Base-by-base conservation (phyloP, 1,140 invertebrate species). In the Hesperophylax magnus region DNA sequence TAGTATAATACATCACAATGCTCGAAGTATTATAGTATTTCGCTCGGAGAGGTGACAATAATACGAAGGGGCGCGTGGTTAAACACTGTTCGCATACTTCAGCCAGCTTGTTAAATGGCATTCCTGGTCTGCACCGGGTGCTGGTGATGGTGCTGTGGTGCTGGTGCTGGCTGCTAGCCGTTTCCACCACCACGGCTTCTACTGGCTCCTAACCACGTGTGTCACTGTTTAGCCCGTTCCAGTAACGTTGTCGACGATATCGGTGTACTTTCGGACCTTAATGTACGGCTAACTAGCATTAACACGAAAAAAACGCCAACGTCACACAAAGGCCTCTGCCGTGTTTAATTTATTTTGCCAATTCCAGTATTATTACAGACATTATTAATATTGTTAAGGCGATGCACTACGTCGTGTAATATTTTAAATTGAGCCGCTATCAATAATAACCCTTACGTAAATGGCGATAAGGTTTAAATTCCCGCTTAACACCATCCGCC, bases 1-100 rank as follows among this genome's bases (percentile, higher is more conserved):
- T n/a, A n/a, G n/a, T n/a, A n/a, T n/a, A n/a, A n/a, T n/a, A n/a
- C n/a, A n/a, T n/a, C n/a, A n/a, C n/a, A n/a, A n/a, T n/a, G n/a
- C n/a, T n/a, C n/a, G n/a, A n/a, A n/a, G n/a, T n/a, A n/a, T n/a
- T n/a, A n/a, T 61, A 39, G 39, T 31, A 15, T 31, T 34, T 65
- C 63, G 63, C 63, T 18, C 11, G 7, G 61, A 24, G 27, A 61
- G 27, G 63, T 65, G 63, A 34, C 63, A 65, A 65, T 65, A 65
- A 65, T 65, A 24, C 22, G 17, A 34, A 17, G 24, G 27, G 63
- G 17, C 27, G 22, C 18, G 27, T 5, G 39, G 63, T 65, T n/a
- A 27, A n/a, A 27, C 63, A 27, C 22, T 65, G 63, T 65, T 65
- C 39, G 27, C 63, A 65, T 34, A 65, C 63, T 65, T 27, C 15